These are phyloP conservation scores for Plebejus anna DNA, from an alignment of 2,888 invertebrate genomes.

Conservation along the genomic window DNA sequence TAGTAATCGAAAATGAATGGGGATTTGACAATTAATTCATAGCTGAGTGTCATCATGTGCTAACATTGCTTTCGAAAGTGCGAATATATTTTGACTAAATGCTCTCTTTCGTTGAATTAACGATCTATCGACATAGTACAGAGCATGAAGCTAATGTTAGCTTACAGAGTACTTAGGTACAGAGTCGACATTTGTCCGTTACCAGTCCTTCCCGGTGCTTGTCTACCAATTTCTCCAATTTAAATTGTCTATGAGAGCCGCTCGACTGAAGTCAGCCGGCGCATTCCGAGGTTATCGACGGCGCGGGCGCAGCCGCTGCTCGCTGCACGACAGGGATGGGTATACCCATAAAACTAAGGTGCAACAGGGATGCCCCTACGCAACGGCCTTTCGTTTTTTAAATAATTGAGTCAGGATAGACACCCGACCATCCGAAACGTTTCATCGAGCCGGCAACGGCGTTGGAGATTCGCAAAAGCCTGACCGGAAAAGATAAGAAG, in stretches of 20 bases:
- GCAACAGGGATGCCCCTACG: slow-evolving; percentile 56
- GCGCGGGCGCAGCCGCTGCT: slow-evolving; percentile 62
- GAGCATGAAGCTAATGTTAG: no score
- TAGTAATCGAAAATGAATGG: no score
- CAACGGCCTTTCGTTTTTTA: slow-evolving; percentile 70
- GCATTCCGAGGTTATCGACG: slow-evolving; percentile 74
- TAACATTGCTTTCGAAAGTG: no score
- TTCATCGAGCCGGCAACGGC: slow-evolving; percentile 70
- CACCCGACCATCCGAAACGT: slow-evolving; percentile 68
- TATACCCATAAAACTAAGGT: slow-evolving; percentile 51
- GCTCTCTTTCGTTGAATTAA: slow-evolving; percentile 34
- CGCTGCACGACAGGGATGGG: slow-evolving; percentile 51
- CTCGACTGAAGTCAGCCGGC: slow-evolving; percentile 76
- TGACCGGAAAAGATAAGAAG: slow-evolving; percentile 41
- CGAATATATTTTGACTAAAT: background rate
- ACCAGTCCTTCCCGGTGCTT: slow-evolving; percentile 58
- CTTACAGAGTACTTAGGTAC: no score
- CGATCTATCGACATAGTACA: slow-evolving; percentile 41
- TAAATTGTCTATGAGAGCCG: slow-evolving; percentile 77
- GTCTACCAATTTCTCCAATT: slow-evolving; percentile 75
- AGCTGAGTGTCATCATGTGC: background rate
- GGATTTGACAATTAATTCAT: background rate
- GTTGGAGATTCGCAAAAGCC: slow-evolving; percentile 42
- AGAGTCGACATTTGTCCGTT: slow-evolving; percentile 52
- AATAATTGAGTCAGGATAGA: slow-evolving; percentile 76